Evolutionary conservation across 2,797 vertebrate genomes (phyloP).

Genomic region (Oceanodroma leucorhoa): DNA sequence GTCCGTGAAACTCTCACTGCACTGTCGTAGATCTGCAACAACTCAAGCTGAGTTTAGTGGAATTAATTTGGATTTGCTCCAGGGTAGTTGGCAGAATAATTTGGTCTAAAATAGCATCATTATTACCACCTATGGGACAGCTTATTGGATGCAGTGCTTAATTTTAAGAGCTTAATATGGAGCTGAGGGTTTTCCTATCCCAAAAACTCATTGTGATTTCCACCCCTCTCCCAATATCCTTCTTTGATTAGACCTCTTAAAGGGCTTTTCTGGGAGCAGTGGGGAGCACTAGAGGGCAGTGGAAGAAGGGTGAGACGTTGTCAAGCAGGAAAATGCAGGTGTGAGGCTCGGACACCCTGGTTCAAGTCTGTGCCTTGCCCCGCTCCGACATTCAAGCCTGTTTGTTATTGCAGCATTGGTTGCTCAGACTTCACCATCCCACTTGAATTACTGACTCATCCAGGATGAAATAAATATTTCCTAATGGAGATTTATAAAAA

Average conservation of each 20-base stretch:
- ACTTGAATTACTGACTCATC: slow-evolving; percentile 21
- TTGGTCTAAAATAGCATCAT: slow-evolving; percentile 19
- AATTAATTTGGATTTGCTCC: slow-evolving; percentile 36
- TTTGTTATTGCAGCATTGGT: not conserved
- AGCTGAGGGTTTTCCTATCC: not conserved
- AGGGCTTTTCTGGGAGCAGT: not conserved
- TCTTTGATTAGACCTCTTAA: not conserved
- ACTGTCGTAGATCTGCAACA: not conserved
- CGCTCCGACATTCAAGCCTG: rapidly evolving
- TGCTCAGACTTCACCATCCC: not conserved
- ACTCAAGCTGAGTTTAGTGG: slow-evolving; percentile 13
- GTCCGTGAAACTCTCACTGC: not conserved
- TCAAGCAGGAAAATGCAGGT: not conserved
- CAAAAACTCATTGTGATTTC: not conserved
- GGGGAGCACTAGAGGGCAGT: not conserved
- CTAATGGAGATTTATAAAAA: not conserved
- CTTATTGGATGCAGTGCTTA: not conserved
- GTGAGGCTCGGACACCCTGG: not conserved
- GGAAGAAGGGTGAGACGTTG: not conserved
- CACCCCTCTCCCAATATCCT: not conserved
- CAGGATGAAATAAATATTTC: not conserved
- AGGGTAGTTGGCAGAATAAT: slow-evolving; percentile 25
- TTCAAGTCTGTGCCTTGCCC: not conserved
- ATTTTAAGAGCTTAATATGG: not conserved
- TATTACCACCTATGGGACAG: not conserved